Evolutionary conservation across 2,797 vertebrate genomes (phyloP).

Genomic region (Hypotaenidia okinawae): DNA sequence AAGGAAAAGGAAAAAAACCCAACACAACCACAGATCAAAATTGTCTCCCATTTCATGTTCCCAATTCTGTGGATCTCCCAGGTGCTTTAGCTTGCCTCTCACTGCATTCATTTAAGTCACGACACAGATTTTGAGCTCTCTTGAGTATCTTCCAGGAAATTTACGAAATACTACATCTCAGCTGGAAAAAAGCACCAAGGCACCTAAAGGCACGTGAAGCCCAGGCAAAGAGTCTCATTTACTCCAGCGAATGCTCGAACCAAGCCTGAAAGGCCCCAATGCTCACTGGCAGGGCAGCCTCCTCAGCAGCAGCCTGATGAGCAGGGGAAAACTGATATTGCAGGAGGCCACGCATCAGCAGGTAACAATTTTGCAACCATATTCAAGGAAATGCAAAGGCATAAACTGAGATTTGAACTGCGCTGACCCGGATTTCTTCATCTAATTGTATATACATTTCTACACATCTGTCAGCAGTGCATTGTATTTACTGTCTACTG

Average conservation of each 20-base stretch:
- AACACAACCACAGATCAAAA: background rate
- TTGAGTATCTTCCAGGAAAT: background rate
- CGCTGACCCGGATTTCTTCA: background rate
- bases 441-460: slow-evolving; percentile 3
- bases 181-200: background rate
- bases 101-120: background rate
- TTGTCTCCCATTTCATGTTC: background rate
- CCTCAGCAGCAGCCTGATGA: background rate
- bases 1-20: background rate
- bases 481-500: slow-evolving; percentile 35
- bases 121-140: background rate
- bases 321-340: background rate
- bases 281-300: background rate
- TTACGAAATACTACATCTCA: background rate
- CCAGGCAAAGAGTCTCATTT: background rate
- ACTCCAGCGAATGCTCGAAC: background rate
- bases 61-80: background rate
- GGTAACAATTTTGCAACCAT: slow-evolving; percentile 13
- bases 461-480: slow-evolving; percentile 13
- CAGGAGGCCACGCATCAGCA: background rate
- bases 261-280: background rate
- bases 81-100: background rate
- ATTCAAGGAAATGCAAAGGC: slow-evolving; percentile 17
- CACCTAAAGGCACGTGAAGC: background rate
- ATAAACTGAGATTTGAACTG: slow-evolving; percentile 12